Conservation (phyloP, 2,888 invertebrate genomes). For the Morpho helenor region DNA sequence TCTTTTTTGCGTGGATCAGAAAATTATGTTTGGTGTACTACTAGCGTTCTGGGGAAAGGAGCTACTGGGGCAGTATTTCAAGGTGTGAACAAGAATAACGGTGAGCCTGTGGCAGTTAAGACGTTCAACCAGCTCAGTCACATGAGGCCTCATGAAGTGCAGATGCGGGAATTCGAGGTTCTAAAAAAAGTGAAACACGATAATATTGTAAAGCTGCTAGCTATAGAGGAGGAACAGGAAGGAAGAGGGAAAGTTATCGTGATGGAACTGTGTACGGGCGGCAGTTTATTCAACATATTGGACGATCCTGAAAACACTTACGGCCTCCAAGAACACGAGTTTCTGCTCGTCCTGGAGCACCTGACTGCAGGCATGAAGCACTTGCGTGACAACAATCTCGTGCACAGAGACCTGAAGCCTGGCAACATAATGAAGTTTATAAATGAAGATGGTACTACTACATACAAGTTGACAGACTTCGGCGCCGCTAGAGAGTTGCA, state of each 20-base stretch:
- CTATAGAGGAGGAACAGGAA: slow-evolving; percentile 97
- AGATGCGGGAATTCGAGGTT: slow-evolving; percentile 97
- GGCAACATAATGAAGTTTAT: slow-evolving; percentile 98
- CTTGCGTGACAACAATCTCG: slow-evolving; percentile 93
- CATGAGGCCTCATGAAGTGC: slow-evolving; percentile 95
- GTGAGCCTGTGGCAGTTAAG: slow-evolving; percentile 97
- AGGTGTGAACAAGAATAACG: slow-evolving; percentile 96
- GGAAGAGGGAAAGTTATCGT: slow-evolving; percentile 93
- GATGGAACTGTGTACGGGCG: slow-evolving; percentile 97
- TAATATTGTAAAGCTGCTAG: slow-evolving; percentile 95
- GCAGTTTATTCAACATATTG: slow-evolving; percentile 94
- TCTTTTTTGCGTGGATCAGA: slow-evolving; percentile 94
- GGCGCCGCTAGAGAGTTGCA: slow-evolving; percentile 96
- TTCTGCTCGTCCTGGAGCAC: slow-evolving; percentile 92
- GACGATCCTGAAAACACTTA: slow-evolving; percentile 98
- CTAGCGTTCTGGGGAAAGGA: slow-evolving; percentile 96
- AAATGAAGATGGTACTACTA: slow-evolving; percentile 92
- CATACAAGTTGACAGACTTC: slow-evolving; percentile 94
- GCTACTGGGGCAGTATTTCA: slow-evolving; percentile 97
- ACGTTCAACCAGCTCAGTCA: slow-evolving; percentile 97
- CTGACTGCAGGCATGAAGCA: slow-evolving; percentile 97
- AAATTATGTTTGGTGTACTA: slow-evolving; percentile 98
- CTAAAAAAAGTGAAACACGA: slow-evolving; percentile 95
- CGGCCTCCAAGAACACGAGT: slow-evolving; percentile 94
- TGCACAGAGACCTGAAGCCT: slow-evolving; percentile 96